These are phyloP conservation scores for Athrips mouffetella DNA, from an alignment of 2,888 invertebrate genomes.

Conservation along the genomic window DNA sequence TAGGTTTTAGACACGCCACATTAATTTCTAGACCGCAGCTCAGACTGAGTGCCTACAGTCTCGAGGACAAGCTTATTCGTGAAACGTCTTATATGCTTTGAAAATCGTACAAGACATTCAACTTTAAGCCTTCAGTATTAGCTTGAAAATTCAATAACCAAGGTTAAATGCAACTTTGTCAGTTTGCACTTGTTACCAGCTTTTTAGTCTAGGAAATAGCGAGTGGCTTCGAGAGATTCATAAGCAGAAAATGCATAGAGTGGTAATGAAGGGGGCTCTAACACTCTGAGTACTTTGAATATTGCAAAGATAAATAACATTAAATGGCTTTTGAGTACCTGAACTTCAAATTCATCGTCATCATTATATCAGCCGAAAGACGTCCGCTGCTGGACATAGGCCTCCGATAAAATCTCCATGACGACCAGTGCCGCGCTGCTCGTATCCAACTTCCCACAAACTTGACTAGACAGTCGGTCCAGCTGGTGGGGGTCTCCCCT, in stretches of 20 bases:
- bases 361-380: too few species aligned
- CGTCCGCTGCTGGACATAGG: too few species aligned
- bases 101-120: background rate
- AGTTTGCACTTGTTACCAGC: constrained; percentile 40
- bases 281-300: too few species aligned
- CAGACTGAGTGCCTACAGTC: constrained; percentile 62
- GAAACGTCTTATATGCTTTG: constrained; percentile 24
- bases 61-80: constrained; percentile 41
- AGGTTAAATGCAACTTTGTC: constrained; percentile 32
- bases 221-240: constrained; percentile 42
- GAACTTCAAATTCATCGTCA: too few species aligned
- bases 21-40: constrained; percentile 68
- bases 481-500: too few species aligned
- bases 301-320: too few species aligned
- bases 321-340: too few species aligned
- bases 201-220: constrained; percentile 46
- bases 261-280: constrained; percentile 37
- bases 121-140: background rate
- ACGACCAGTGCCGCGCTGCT: too few species aligned
- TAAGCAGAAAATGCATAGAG: constrained; percentile 36
- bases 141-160: background rate
- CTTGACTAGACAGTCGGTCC: too few species aligned
- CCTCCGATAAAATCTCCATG: too few species aligned
- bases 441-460: too few species aligned
- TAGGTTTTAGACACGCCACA: constrained; percentile 63